Base-by-base conservation (phyloP, 2,113 vertebrate species). In the Atherinomorus stipes region DNA sequence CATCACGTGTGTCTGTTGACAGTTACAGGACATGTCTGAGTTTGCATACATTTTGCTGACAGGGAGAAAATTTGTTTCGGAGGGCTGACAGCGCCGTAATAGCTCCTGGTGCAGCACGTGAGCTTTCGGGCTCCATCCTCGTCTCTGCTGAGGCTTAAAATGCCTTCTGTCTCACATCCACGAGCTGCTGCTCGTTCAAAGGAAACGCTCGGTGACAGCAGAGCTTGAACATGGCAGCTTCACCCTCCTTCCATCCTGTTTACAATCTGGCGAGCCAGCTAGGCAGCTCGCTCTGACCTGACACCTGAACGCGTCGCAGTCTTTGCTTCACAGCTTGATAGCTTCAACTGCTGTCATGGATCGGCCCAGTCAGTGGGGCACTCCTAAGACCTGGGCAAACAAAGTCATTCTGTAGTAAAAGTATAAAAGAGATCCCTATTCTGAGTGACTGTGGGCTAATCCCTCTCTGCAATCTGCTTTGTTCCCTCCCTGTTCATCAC, bases 81-180 rank as follows among this genome's bases (percentile, higher is more conserved):
- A 51, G 34, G 23, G 15, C 54, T 66, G 72, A 52, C 54, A 45
- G 34, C n/a, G 1, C 47, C 54, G 31, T 16, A 4, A 5, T 38
- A 31, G 66, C 21, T 19, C 28, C 44, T 3, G 11, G 21, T 66
- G 67, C 76, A 52, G 28, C 72, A 23, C 0, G 8, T 40, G 67
- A 49, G 63, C 71, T 44, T 52, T 50, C 75, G 57, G 71, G 53
- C 52, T 67, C 19, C 31, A 26, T 56, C 57, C 26, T 66, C 26
- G 23, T 65, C 51, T 57, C 54, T 53, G 78, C 60, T 22, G 7
- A 50, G 71, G 57, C 57, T 81, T 15, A 72, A 68, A 81, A 71
- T 68, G 71, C 31, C 42, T 71, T 61, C 70, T 61, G 78, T 38
- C 44, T 66, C 64, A 56, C 54, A 19, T 78, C 69, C 66, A 38